Base-by-base conservation (phyloP, 2,113 vertebrate genomes). In the Scopus umbretta region DNA sequence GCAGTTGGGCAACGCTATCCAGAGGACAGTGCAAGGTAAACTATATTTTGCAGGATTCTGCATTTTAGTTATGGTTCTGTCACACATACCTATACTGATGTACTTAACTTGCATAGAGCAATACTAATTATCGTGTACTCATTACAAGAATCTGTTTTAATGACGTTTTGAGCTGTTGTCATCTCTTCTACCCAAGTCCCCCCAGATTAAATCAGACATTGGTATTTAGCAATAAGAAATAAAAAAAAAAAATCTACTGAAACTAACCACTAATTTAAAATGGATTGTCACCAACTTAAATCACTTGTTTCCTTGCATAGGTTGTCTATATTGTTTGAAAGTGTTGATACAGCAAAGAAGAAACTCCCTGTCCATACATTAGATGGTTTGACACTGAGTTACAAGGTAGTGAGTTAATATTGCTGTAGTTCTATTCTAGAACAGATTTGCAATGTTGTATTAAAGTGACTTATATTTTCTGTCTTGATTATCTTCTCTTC, bases 281-380 rank as follows among this genome's bases (percentile, higher is more conserved):
- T 6, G 45, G 16, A 11, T 43, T 49, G 25, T 73, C 16, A 79
- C 22, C 19, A 83, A 30, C n/a, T 80, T 43, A 50, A 43, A 40
- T 66, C 20, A 25, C 11, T 83, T 93, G 5, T 85, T 93, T 98
- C 47, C 85, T 97, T 92, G 19, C 65, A 16, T 38, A 99, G 99
- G 91, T 97, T 99, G 47, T 99, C 99, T 19, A 98, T 99, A 96
- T 98, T 98, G 19, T 98, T 99, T 98, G 99, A 99, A 97, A 98
- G 97, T 79, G 97, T 99, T 61, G 99, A 99, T 67, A 95, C 98
- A 40, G 94, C 98, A 58, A 99, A 99, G 97, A 99, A 99, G 97
- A 99, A 99, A 78, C 99, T 99, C 49, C 99, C 99, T 13, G 98
- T 99, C 36, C 99, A 99, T 95, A 99, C 98, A 80, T 98, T 99